A percentile compares a stretch with the other conserved stretches of the same genome.
phyloP scores from a whole-genome alignment of 2,797 vertebrate genomes.

The Urophycis tenuis region DNA sequence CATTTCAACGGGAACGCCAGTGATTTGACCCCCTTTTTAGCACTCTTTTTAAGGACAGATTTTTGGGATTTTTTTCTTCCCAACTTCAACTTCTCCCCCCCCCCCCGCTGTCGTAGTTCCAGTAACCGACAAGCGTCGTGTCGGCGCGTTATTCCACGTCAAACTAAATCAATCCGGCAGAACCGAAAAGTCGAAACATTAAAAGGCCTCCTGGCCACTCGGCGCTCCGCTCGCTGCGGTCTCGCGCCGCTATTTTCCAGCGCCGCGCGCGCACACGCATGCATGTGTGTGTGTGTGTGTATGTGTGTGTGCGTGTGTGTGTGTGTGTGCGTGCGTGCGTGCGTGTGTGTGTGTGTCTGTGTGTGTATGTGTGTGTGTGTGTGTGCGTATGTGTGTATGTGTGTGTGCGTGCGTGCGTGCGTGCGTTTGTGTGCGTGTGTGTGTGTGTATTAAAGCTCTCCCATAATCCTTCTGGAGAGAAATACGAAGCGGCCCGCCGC shows the following conservation, averaged over 20 bases:
- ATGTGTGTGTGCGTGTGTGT: constrained; percentile 29
- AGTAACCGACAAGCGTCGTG: neutral
- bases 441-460: constrained; percentile 46
- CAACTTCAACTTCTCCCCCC: neutral
- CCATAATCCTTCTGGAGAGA: constrained; percentile 57
- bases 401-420: constrained; percentile 29
- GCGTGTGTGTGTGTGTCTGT: constrained; percentile 28
- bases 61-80: too few species aligned
- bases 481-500: constrained; percentile 50
- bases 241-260: constrained; percentile 33
- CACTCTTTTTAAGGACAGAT: neutral
- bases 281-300: constrained; percentile 28
- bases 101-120: neutral
- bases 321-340: constrained; percentile 24
- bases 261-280: too few species aligned
- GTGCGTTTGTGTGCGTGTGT: constrained; percentile 19
- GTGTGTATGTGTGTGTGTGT: constrained; percentile 27
- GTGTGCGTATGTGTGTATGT: constrained; percentile 33
- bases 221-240: constrained; percentile 38
- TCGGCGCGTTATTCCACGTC: neutral
- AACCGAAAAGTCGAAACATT: constrained; percentile 8
- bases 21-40: neutral
- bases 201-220: neutral
- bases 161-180: constrained; percentile 4
- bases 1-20: too few species aligned